Conservation (phyloP, 1,140 invertebrate species). For the Atta texana region DNA sequence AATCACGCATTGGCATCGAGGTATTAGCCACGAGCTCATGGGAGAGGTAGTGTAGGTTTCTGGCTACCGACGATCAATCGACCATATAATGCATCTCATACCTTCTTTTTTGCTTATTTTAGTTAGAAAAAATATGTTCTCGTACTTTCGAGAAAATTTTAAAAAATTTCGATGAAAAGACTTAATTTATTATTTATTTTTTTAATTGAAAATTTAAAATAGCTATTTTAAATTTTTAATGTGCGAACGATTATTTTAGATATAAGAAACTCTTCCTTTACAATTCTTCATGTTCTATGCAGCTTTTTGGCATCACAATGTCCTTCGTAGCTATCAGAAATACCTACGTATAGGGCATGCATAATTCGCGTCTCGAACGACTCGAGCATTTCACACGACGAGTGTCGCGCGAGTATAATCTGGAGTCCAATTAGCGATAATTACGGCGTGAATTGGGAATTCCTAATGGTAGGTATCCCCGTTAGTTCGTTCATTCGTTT, state of each 20-base stretch:
- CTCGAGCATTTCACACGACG: conserved; percentile 74
- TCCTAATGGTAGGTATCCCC: conserved; percentile 73
- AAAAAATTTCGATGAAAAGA: not conserved
- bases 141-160: not conserved
- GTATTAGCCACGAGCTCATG: conserved; percentile 69
- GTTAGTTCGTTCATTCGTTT: conserved; percentile 38
- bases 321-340: conserved; percentile 25
- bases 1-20: conserved; percentile 81
- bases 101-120: not conserved
- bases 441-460: conserved; percentile 82
- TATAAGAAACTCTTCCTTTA: not conserved
- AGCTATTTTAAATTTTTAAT: not conserved
- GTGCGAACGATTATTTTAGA: not conserved
- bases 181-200: not conserved
- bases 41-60: conserved; percentile 38
- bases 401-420: conserved; percentile 76
- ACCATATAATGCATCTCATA: not conserved
- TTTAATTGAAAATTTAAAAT: not conserved
- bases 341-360: conserved; percentile 13
- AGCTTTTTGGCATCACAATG: too few relatives aligned
- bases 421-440: conserved; percentile 83
- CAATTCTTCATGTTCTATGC: not conserved
- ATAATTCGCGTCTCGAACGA: conserved; percentile 78
- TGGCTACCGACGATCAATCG: conserved; percentile 26
- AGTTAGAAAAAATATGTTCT: not conserved